A percentile compares a stretch with the other conserved stretches of the same genome.
Conservation (phyloP, 53 echinoderm and acorn worm genomes). For the Holothuria scabra region DNA sequence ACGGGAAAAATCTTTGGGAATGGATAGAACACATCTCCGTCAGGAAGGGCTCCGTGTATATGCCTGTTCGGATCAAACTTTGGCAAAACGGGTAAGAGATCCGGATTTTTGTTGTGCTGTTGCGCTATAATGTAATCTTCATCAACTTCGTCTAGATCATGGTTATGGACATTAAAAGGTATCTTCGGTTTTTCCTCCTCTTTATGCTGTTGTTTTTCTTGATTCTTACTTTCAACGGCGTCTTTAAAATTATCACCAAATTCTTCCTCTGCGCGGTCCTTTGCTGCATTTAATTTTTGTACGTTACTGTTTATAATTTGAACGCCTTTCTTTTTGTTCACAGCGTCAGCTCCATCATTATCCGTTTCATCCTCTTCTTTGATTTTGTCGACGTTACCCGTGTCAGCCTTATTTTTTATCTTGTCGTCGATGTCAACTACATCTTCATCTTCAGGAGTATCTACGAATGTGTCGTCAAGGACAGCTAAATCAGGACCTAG, state of each 20-base stretch:
- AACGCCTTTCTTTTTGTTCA: constrained; percentile 19
- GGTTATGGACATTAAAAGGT: constrained; percentile 11
- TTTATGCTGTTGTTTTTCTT: background rate
- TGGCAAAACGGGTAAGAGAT: constrained; percentile 53
- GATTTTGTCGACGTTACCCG: no score
- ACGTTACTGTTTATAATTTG: background rate
- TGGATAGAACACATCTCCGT: constrained; percentile 50
- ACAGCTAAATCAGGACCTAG: constrained; percentile 28
- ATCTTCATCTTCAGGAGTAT: constrained; percentile 13
- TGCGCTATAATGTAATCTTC: constrained; percentile 58
- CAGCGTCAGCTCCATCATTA: background rate
- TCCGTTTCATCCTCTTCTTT: background rate
- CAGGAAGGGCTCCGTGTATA: constrained; percentile 35
- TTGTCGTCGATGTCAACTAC: background rate
- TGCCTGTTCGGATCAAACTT: constrained; percentile 72
- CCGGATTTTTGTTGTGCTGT: constrained; percentile 59
- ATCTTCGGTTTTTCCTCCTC: background rate
- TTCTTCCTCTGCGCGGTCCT: background rate
- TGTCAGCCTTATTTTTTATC: background rate
- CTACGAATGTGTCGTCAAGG: background rate
- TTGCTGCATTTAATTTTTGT: constrained; percentile 22
- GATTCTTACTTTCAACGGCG: background rate
- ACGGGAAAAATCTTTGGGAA: constrained; percentile 90
- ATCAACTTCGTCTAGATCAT: constrained; percentile 37
- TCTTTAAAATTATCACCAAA: background rate